A percentile compares a stretch with the other conserved stretches of the same genome.
These are phyloP conservation scores for Euura saliciscinereae DNA, from an alignment of 1,140 invertebrate species.

Conservation along the genomic window DNA sequence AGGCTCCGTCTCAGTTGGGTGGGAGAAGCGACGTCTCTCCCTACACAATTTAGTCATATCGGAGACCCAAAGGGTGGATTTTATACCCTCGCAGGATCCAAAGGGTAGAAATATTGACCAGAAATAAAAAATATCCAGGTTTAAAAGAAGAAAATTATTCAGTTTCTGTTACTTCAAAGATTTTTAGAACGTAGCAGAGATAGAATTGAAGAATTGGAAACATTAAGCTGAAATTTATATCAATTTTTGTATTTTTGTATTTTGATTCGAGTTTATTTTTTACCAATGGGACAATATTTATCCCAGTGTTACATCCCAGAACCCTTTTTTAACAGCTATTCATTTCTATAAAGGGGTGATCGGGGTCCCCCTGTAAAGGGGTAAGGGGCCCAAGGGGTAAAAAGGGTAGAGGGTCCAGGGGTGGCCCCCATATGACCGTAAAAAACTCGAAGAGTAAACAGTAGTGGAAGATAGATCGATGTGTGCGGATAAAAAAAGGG, in stretches of 20 bases:
- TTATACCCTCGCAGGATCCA: background rate
- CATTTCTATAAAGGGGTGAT: background rate
- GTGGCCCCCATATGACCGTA: background rate
- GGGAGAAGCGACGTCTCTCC: constrained; percentile 33
- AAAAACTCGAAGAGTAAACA: background rate
- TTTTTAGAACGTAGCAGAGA: too few relatives aligned
- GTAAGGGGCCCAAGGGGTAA: background rate
- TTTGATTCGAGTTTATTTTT: too few relatives aligned
- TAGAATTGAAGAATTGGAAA: too few relatives aligned
- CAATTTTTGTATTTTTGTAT: too few relatives aligned
- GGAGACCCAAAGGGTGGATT: constrained; percentile 30
- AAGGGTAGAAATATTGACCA: background rate
- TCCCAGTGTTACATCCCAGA: background rate
- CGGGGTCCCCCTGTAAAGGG: background rate
- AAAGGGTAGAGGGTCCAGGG: background rate
- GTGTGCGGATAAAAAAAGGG: too few relatives aligned
- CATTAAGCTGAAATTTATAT: too few relatives aligned
- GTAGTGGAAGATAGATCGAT: too few relatives aligned
- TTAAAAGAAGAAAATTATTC: too few relatives aligned
- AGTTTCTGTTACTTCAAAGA: too few relatives aligned
- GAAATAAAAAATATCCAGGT: too few relatives aligned
- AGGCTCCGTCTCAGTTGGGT: constrained; percentile 27
- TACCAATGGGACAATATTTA: background rate
- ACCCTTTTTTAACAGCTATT: constrained; percentile 7
- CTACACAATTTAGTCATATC: constrained; percentile 32